A percentile compares a stretch with the other conserved stretches of the same genome.
phyloP scores from a whole-genome alignment of 1,140 invertebrate species.

The Hycleus phaleratus region DNA sequence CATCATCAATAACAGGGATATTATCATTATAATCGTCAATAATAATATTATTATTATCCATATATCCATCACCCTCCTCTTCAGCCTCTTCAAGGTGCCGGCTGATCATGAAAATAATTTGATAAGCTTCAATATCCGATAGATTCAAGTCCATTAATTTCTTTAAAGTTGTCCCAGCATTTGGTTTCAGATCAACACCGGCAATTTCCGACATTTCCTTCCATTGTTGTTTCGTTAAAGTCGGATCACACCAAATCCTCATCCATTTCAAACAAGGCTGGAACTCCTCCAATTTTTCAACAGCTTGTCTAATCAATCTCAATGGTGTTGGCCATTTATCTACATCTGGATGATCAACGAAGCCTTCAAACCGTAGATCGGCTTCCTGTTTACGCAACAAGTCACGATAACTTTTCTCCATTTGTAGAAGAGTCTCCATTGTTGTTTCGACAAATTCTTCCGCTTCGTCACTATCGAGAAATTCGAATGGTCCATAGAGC shows the following conservation, averaged over 20 bases:
- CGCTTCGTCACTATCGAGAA: conserved; percentile 63
- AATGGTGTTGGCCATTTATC: conserved; percentile 69
- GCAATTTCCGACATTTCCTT: conserved; percentile 79
- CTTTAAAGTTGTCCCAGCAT: conserved; percentile 73
- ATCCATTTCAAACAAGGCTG: conserved; percentile 71
- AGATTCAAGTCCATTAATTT: conserved; percentile 75
- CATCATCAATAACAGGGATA: no score
- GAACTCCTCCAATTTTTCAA: conserved; percentile 73
- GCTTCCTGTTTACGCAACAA: conserved; percentile 70
- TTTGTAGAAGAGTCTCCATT: conserved; percentile 51
- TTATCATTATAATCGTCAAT: no score
- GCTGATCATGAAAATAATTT: conserved; percentile 65
- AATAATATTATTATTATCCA: no score
- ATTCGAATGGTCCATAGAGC: conserved; percentile 86
- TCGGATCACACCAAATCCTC: conserved; percentile 80
- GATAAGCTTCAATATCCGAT: conserved; percentile 68
- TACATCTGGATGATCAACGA: conserved; percentile 68
- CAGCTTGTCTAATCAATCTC: conserved; percentile 61
- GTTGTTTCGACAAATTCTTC: conserved; percentile 65
- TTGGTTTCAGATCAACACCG: conserved; percentile 76
- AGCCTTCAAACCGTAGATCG: conserved; percentile 55
- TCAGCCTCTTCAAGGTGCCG: conserved; percentile 48
- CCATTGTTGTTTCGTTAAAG: conserved; percentile 82
- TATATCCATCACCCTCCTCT: no score
- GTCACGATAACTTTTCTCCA: conserved; percentile 69